Evolutionary conservation across 2,797 vertebrate species (phyloP).

Genomic region (Xenentodon cancila): DNA sequence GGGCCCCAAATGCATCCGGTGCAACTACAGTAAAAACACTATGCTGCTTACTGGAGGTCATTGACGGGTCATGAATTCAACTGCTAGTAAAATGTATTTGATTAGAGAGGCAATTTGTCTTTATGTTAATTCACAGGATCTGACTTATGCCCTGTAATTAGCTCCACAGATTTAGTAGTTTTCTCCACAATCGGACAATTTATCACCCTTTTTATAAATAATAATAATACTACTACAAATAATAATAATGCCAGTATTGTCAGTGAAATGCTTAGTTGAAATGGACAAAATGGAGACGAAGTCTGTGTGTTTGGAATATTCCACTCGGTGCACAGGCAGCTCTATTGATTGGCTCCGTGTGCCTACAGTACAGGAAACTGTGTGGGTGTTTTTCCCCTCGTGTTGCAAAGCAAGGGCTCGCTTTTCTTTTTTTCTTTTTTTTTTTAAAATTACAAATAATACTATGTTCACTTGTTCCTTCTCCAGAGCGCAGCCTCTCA

Average conservation of each 20-base stretch:
- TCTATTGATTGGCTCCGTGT: constrained; percentile 59
- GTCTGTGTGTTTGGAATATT: constrained; percentile 43
- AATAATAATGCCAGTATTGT: too few species aligned
- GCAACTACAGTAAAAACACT: constrained; percentile 20
- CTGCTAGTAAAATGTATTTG: too few species aligned
- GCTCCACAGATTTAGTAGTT: neutral
- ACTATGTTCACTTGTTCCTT: constrained; percentile 1
- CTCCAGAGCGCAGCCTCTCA: neutral
- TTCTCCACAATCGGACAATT: neutral
- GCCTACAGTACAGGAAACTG: constrained; percentile 34
- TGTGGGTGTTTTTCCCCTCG: constrained; percentile 63
- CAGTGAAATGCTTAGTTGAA: too few species aligned
- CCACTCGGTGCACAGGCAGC: neutral
- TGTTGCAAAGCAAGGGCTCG: constrained; percentile 29
- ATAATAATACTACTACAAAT: too few species aligned
- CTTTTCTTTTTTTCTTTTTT: neutral
- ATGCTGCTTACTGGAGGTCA: constrained; percentile 43
- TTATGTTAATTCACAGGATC: neutral
- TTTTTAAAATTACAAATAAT: neutral
- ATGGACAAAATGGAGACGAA: neutral
- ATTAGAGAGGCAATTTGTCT: too few species aligned
- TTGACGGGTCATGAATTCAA: constrained; percentile 28
- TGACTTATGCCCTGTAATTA: neutral
- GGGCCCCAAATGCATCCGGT: constrained; percentile 53
- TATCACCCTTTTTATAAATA: too few species aligned